Evolutionary conservation across 2,888 invertebrate genomes (phyloP), one percentile per base, ranked within the genome.

Genomic region (Ophion ventricosus): DNA sequence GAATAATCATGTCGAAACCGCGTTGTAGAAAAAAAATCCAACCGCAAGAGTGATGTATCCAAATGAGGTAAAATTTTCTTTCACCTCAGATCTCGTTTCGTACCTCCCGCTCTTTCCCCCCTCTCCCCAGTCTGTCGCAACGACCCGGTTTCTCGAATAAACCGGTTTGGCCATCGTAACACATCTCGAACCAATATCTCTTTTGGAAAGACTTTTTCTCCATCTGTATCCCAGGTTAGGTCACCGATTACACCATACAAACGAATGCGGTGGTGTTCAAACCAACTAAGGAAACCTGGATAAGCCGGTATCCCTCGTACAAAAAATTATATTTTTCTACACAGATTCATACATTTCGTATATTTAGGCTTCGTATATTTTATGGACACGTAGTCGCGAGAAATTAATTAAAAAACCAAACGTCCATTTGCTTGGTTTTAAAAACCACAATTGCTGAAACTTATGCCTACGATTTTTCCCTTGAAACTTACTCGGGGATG

Each of bases 121-220:
- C 2, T 14, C 61, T n/a, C 20, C 40, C 1, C 17, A 17, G 17
- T 49, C 2, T 14, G 49, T 29, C 20, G 20, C 20, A 17, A 54
- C 4, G 29, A 61, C 67, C 77, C 73, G 49, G 77, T 82, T 77
- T 82, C 57, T 49, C 26, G 29, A 25, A 57, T 64, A 72, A 81
- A 81, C 81, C 81, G 64, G 81, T 81, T 81, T 23, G 11, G 61
- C 40, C 54, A 69, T 26, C 57, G 67, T 74, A 43, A 70, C 69
- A 35, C 56, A 64, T 78, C 69, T 40, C 76, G 76, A 72, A 20
- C 20, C 70, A 59, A 82, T 72, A 72, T 82, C 81, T 70, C 81
- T 82, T 82, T 82, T 77, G 77, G 82, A 67, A 82, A 77, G 77
- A 40, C 26, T 40, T 64, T 72, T 79, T 64, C 25, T 72, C 43